Evolutionary conservation across 2,113 vertebrate genomes (phyloP).

Genomic region (Syngnathus typhle): DNA sequence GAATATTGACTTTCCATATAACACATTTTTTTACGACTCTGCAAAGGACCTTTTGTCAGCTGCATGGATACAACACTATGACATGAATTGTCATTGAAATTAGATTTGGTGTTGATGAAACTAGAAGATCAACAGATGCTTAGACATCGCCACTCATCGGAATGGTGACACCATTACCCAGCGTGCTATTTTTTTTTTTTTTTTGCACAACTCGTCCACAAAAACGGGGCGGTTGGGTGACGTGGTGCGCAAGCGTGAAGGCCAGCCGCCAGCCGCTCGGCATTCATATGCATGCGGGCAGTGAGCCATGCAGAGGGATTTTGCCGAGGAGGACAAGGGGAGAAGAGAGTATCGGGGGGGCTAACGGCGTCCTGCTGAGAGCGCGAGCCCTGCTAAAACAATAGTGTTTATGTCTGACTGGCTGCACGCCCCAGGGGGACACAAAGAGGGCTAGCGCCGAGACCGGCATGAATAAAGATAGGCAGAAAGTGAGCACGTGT

Average conservation of each 20-base stretch:
- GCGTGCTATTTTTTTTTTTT: not conserved
- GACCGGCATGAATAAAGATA: not conserved
- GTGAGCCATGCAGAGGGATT: not conserved
- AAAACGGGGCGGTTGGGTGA: not conserved
- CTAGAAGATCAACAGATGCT: not conserved
- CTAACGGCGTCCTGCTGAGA: not conserved
- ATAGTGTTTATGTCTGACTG: conserved; percentile 4
- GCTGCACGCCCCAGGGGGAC: not conserved
- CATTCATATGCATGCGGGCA: conserved; percentile 2
- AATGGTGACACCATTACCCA: not conserved
- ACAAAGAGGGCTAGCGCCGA: not conserved
- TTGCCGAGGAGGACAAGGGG: not conserved
- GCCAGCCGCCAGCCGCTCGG: not conserved
- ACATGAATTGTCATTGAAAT: not conserved
- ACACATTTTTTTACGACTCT: not conserved
- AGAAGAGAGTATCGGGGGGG: not conserved
- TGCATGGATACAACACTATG: not conserved
- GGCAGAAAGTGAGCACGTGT: not conserved
- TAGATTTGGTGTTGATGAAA: not conserved
- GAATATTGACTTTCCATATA: not conserved
- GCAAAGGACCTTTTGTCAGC: not conserved
- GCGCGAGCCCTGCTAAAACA: not conserved
- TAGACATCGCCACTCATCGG: not conserved
- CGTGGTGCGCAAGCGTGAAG: not conserved
- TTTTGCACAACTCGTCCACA: not conserved